Percentiles rank a stretch among this genome's conserved stretches.
Evolutionary conservation across 2,888 invertebrate genomes (phyloP).

Genomic region (Eretmocerus hayati): DNA sequence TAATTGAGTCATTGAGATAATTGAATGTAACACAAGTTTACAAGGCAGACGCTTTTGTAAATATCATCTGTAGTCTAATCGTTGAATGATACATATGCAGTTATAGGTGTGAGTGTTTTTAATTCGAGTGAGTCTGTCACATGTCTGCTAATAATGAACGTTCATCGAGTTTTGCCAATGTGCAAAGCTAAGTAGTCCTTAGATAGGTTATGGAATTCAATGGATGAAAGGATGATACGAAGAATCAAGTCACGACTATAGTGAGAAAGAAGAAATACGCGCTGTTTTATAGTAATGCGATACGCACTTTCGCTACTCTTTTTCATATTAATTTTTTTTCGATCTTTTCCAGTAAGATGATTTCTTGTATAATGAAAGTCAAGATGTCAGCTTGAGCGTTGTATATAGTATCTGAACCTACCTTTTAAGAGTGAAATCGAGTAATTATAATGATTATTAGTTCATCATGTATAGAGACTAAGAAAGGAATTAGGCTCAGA

Average conservation of each 20-base stretch:
- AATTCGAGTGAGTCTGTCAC: conserved; percentile 42
- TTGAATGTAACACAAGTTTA: conserved; percentile 23
- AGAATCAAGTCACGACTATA: conserved; percentile 12
- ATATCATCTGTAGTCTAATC: conserved; percentile 38
- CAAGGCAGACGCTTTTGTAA: conserved; percentile 39
- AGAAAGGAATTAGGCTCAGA: conserved; percentile 28
- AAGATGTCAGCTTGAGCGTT: conserved; percentile 38
- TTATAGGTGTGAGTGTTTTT: conserved; percentile 43
- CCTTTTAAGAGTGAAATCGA: conserved; percentile 40
- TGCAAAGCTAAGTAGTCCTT: conserved; percentile 23
- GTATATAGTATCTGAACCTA: conserved; percentile 47
- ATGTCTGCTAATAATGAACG: conserved; percentile 21
- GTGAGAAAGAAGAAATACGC: conserved; percentile 12
- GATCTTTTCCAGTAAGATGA: conserved; percentile 21
- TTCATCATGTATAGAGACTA: conserved; percentile 35
- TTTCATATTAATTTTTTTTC: conserved; percentile 18
- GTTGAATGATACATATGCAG: conserved; percentile 38
- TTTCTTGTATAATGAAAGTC: conserved; percentile 25
- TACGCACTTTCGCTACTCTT: conserved; percentile 16
- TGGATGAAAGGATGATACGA: conserved; percentile 17
- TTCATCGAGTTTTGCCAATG: conserved; percentile 25
- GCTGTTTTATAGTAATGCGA: conserved; percentile 22
- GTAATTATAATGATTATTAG: conserved; percentile 42
- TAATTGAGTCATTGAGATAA: conserved; percentile 12
- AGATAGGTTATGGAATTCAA: conserved; percentile 23